Base-by-base conservation (phyloP, 2,888 invertebrate species). In the Drosophila cracens region DNA sequence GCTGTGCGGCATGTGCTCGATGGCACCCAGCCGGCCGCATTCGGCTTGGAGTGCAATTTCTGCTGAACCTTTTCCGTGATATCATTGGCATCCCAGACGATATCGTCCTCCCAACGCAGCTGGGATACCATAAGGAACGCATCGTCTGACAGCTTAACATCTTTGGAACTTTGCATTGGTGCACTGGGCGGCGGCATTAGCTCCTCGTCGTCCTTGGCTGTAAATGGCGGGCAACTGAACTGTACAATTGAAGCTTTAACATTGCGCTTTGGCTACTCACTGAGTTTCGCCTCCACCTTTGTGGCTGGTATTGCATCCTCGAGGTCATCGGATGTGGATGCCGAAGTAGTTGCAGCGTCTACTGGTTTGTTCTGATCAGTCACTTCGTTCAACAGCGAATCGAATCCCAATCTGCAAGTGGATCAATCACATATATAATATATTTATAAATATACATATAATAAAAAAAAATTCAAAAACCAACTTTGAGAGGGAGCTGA, bases 81-180 rank as follows among this genome's bases (percentile, higher is more conserved):
- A 90, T 99, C 98, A 87, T 98, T 98, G 8, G 98, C 98, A 93
- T 99, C 99, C 98, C 99, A 99, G 58, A 99, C 98, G 38, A 99
- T 97, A 89, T 99, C 99, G 91, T 99, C 98, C 93, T 99, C 99
- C 99, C 99, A 99, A 91, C 97, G 97, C 74, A 98, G 93, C 92
- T 99, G 99, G 0, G 98, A 97, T 0, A 99, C 97, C 99, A 99
- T 99, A 21, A 98, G 95, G 92, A 96, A 99, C 0, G 98, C 96
- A 92, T 99, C 99, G 73, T 98, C 98, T 0, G 97, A 31, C 31
- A 10, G 31, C 10, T 31, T 31, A 2, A 10, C 31, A 31, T 31
- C 0, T 31, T 31, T 0, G 7, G 52, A 63, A 63, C 72, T 88
- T 0, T 93, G 83, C 25, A 92, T 67, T 0, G 93, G 93, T 0